These are phyloP conservation scores for Oscheius onirici DNA, from an alignment of 2,888 invertebrate species.

Conservation along the genomic window DNA sequence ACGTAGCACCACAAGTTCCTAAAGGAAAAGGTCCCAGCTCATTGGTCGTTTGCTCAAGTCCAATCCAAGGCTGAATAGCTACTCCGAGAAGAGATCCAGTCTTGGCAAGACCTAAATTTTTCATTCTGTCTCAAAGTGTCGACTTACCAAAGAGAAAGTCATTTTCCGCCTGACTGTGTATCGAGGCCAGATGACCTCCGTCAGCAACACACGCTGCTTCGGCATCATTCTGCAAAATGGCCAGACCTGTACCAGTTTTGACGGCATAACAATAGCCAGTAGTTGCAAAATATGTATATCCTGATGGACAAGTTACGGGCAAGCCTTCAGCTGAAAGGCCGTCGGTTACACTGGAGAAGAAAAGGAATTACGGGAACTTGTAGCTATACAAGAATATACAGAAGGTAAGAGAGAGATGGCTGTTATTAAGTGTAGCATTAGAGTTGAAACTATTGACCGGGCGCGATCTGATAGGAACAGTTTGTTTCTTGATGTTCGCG, in stretches of 20 bases:
- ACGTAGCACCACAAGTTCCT: background rate
- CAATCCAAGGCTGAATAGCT: background rate
- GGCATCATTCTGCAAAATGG: background rate
- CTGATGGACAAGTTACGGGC: background rate
- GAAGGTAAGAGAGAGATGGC: too few relatives aligned
- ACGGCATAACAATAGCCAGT: background rate
- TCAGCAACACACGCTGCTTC: background rate
- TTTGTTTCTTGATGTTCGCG: too few relatives aligned
- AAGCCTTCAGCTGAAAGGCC: too few relatives aligned
- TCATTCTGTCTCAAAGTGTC: background rate
- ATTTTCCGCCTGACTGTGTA: background rate
- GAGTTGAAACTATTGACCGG: too few relatives aligned
- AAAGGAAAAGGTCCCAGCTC: background rate
- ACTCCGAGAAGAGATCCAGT: background rate
- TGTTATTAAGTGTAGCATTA: too few relatives aligned
- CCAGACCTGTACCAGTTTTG: too few relatives aligned
- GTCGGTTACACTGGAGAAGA: too few relatives aligned
- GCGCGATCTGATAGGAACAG: too few relatives aligned
- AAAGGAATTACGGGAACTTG: too few relatives aligned
- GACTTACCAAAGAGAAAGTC: background rate
- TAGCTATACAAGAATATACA: too few relatives aligned
- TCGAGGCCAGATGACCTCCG: background rate
- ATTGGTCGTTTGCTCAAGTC: background rate
- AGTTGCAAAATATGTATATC: conserved; percentile 3
- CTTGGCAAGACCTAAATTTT: background rate